Evolutionary conservation across 1,140 invertebrate genomes (phyloP).

Genomic region (Pseudomyrmex concolor): DNA sequence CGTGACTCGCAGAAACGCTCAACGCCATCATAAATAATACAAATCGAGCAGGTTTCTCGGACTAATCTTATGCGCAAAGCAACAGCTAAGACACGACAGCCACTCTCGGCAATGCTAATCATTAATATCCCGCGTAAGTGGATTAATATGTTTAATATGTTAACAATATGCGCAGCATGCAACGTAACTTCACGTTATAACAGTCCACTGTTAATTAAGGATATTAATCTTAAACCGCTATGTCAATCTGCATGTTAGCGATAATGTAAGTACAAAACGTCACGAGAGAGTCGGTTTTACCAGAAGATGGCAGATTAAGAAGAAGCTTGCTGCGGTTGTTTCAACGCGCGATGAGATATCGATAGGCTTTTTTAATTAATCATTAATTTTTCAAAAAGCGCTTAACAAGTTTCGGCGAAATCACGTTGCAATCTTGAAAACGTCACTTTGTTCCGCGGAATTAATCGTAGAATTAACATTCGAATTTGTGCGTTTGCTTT

Average conservation of each 20-base stretch:
- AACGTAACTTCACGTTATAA: neutral
- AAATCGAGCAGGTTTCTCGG: neutral
- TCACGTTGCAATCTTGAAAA: conserved; percentile 11
- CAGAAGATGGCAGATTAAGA: neutral
- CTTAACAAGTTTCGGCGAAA: neutral
- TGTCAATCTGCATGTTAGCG: neutral
- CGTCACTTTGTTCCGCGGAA: conserved; percentile 1
- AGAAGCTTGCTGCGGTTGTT: neutral
- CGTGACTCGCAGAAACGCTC: conserved; percentile 29
- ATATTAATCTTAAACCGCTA: neutral
- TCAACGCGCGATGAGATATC: neutral
- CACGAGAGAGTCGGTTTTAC: neutral
- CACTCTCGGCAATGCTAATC: neutral
- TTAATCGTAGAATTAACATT: conserved; percentile 23
- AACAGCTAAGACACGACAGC: neutral
- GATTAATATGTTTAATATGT: conserved; percentile 20
- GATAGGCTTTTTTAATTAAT: conserved; percentile 14
- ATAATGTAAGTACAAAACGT: neutral
- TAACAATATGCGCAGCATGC: neutral
- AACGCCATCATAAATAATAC: conserved; percentile 22
- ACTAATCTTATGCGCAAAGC: neutral
- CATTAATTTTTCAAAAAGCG: neutral
- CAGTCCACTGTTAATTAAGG: conserved; percentile 26
- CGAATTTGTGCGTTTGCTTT: conserved; percentile 1
- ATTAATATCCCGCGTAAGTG: conserved; percentile 23